These are phyloP conservation scores for Thamnophis sirtalis DNA, from an alignment of 2,113 vertebrate species.

Conservation along the genomic window DNA sequence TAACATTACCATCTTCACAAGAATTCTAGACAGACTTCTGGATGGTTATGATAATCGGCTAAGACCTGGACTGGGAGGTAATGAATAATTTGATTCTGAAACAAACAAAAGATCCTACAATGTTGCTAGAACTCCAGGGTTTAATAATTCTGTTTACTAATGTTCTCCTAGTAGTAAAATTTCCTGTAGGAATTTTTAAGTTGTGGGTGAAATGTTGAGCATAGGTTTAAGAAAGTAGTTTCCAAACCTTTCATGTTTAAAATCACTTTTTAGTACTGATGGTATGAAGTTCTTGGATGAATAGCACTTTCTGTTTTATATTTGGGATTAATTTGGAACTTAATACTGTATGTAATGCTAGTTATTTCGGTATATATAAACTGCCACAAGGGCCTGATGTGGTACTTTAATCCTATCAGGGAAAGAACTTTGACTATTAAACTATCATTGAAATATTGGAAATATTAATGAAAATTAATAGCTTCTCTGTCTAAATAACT, in stretches of 20 bases:
- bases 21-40: conserved; percentile 96
- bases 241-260: neutral
- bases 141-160: neutral
- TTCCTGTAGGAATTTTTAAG: neutral
- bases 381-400: neutral
- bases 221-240: neutral
- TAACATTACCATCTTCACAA: conserved; percentile 98
- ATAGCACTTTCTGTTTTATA: conserved; percentile 30
- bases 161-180: neutral
- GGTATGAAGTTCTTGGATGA: conserved; percentile 9
- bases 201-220: neutral
- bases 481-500: conserved; percentile 12
- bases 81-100: conserved; percentile 58
- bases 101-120: neutral
- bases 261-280: neutral
- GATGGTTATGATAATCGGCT: conserved; percentile 99
- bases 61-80: conserved; percentile 96
- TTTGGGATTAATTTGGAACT: neutral
- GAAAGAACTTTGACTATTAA: neutral
- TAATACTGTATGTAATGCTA: conserved; percentile 3
- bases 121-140: neutral
- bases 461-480: conserved; percentile 12
- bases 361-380: conserved; percentile 15
- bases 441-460: neutral
- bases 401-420: conserved; percentile 25